Base-by-base conservation (phyloP, 2,888 invertebrate genomes). In the Dorcus hopei region DNA sequence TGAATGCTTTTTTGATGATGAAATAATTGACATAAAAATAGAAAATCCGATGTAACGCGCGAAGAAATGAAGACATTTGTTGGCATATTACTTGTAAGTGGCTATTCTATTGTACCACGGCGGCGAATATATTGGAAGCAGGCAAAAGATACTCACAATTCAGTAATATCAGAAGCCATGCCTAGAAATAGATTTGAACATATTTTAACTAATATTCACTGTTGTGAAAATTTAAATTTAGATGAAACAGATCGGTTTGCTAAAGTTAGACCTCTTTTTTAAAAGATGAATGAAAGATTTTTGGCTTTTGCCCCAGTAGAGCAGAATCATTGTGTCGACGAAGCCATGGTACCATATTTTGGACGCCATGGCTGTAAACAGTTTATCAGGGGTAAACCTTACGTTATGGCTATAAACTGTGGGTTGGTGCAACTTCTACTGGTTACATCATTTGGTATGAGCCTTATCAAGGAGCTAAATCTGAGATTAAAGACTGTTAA, bases 321-420 rank as follows among this genome's bases (percentile, higher is more conserved):
- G 41, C 54, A 47, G 19, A 19, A 19, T 19, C 19, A 19, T 19
- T 19, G 19, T 19, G 19, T 19, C 19, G 19, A 3, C 19, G 19
- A 19, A 2, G 3, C 14, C 66, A 70, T 61, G 68, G 70, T 58
- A 55, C 74, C 56, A 11, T 77, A 77, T 58, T 77, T 68, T 65
- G 74, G 71, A 19, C 58, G 69, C 38, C 71, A 72, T 65, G 66
- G 67, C 16, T 69, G 68, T 53, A 72, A 72, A 50, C 71, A 73
- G 53, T 69, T 66, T 59, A 73, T 73, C 48, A 63, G 57, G 9
- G 67, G 66, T 3, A 71, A 71, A 54, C 70, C 70, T 68, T 72
- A 11, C 52, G 70, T 49, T 71, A 54, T 54, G 62, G 70, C 3
- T 72, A 66, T 60, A 72, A 70, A 60, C 47, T 68, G 23, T 73